Evolutionary conservation across 2,113 vertebrate species (phyloP).

Genomic region (Eleginops maclovinus): DNA sequence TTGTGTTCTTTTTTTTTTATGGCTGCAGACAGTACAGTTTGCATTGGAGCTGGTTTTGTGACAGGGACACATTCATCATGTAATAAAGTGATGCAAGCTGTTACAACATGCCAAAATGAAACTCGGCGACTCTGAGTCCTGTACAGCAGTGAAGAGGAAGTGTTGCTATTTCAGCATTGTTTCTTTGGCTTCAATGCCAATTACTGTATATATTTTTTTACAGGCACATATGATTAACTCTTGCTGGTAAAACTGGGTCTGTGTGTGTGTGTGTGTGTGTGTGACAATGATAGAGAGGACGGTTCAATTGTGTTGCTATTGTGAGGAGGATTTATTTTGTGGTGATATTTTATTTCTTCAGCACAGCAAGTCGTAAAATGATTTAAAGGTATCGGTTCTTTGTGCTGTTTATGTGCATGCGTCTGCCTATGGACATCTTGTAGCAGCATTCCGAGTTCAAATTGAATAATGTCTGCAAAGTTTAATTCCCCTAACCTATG

Average conservation of each 20-base stretch:
- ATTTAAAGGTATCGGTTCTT: not conserved
- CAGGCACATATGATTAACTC: slow-evolving; percentile 27
- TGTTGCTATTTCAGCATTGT: slow-evolving; percentile 50
- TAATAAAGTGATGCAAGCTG: slow-evolving; percentile 76
- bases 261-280: not conserved
- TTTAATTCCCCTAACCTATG: not conserved
- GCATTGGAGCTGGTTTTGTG: slow-evolving; percentile 68
- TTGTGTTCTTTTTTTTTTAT: slow-evolving; percentile 14
- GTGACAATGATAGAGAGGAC: not conserved
- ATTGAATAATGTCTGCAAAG: not conserved
- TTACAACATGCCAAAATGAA: slow-evolving; percentile 67
- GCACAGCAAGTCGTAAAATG: not conserved
- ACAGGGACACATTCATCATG: slow-evolving; percentile 82
- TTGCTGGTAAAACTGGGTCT: not conserved
- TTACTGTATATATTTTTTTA: slow-evolving; percentile 53
- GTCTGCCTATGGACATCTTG: not conserved
- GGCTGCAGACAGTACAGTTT: slow-evolving; percentile 62
- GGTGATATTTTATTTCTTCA: not conserved
- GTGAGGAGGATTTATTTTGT: not conserved
- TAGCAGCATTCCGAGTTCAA: not conserved
- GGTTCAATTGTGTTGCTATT: not conserved
- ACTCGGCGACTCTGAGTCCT: slow-evolving; percentile 53
- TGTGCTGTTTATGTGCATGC: not conserved
- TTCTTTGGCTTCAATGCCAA: slow-evolving; percentile 50
- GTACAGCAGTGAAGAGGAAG: slow-evolving; percentile 47